Evolutionary conservation across 2,113 vertebrate genomes (phyloP).

Genomic region (Mellivora capensis): DNA sequence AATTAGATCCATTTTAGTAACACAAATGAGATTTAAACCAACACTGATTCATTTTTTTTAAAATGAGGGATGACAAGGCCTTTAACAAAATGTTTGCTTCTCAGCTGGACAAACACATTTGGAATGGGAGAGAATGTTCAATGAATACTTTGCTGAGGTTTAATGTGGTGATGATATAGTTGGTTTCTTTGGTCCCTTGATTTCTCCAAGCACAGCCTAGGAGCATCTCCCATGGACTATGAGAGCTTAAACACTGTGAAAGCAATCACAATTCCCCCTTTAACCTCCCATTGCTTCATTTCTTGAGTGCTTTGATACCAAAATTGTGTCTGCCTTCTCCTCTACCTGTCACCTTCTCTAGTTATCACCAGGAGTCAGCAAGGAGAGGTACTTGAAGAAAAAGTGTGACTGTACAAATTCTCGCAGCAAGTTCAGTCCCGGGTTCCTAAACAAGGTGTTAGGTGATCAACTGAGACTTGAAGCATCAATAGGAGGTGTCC

Average conservation of each 20-base stretch:
- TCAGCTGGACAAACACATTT: not conserved
- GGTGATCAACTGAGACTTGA: too few species aligned
- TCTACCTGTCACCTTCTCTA: not conserved
- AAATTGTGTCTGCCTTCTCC: not conserved
- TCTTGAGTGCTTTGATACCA: not conserved
- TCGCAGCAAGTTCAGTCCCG: not conserved
- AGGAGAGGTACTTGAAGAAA: not conserved
- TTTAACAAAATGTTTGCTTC: not conserved
- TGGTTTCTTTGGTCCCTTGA: not conserved
- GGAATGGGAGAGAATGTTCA: not conserved
- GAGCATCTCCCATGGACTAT: not conserved
- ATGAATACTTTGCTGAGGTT: not conserved
- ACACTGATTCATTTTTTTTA: not conserved
- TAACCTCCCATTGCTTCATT: not conserved
- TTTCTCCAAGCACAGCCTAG: not conserved
- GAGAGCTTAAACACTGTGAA: not conserved
- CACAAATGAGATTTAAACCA: not conserved
- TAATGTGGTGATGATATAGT: not conserved
- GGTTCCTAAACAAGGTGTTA: too few species aligned
- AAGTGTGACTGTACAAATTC: not conserved
- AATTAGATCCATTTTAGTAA: not conserved
- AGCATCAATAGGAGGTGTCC: not conserved
- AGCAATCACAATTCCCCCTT: not conserved
- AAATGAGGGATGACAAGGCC: not conserved
- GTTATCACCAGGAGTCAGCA: not conserved